A percentile compares a stretch with the other conserved stretches of the same genome.
phyloP scores from a whole-genome alignment of 2,888 invertebrate genomes.

The Oligia fasciuncula region DNA sequence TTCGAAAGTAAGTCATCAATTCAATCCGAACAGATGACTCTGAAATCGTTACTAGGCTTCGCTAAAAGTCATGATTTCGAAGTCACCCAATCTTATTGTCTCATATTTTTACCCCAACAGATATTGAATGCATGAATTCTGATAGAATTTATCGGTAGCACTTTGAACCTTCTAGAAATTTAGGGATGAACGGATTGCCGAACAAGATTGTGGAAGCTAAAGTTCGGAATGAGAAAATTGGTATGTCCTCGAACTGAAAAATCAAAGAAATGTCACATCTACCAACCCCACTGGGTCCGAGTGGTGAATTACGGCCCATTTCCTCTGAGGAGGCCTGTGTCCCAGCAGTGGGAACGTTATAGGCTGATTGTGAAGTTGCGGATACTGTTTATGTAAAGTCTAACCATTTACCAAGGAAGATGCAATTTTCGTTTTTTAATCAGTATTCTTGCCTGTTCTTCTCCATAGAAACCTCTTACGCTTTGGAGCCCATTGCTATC shows the following conservation, averaged over 20 bases:
- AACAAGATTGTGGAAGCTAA: neutral
- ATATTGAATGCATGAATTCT: slow-evolving; percentile 78
- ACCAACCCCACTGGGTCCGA: no score
- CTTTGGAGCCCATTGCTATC: no score
- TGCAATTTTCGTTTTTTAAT: neutral
- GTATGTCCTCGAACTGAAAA: neutral
- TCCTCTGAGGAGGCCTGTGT: neutral
- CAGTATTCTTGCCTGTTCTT: neutral
- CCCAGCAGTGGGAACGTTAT: no score
- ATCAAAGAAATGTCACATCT: neutral
- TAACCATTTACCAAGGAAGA: no score
- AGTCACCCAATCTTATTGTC: slow-evolving; percentile 71
- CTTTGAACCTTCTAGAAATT: slow-evolving; percentile 59
- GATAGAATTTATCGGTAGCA: slow-evolving; percentile 75
- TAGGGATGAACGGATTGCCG: slow-evolving; percentile 26
- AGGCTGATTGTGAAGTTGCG: no score
- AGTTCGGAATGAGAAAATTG: neutral
- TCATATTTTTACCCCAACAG: slow-evolving; percentile 75
- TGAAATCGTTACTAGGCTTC: slow-evolving; percentile 24
- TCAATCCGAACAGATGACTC: slow-evolving; percentile 25
- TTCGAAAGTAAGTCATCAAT: slow-evolving; percentile 38
- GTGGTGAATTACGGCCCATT: neutral
- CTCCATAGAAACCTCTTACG: neutral
- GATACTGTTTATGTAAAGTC: neutral
- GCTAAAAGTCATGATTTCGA: slow-evolving; percentile 56